Base-by-base conservation (phyloP, 2,888 invertebrate genomes). In the Eupithecia tripunctaria region DNA sequence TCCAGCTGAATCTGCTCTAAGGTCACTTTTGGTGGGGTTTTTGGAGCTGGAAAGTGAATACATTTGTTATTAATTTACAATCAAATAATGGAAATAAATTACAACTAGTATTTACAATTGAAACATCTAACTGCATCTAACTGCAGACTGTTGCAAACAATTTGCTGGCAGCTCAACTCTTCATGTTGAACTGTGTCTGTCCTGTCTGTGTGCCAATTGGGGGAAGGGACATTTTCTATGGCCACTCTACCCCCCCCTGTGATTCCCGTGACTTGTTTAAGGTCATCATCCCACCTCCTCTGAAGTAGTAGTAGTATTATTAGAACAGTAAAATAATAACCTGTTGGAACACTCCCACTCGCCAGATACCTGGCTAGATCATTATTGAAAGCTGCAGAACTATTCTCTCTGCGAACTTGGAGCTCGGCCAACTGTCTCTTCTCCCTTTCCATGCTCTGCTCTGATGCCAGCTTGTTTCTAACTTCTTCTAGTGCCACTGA, bases 1-100 rank as follows among this genome's bases (percentile, higher is more conserved):
- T 94, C 93, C 65, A 94, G 81, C 70, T 94, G 91, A 60, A 94
- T 90, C 82, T 94, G 94, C 71, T 94, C 94, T 67, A 94, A 78
- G 0, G 90, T 86, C 59, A 93, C 78, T 76, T 89, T 85, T 56
- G 89, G 88, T 65, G 85, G 72, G 36, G 84, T 14, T 12, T 85
- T 76, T n/a, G 85, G 79, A 51, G 77, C 92, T 92, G 88, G 10
- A 90, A 89, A 36, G 18, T 5, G 36, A 63, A 63, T 36, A 32
- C 14, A 32, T 51, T 51, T 51, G 47, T 47, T 47, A 47, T 7
- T 43, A 41, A 41, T 18, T 43, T n/a, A 8, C 43, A 43, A n/a
- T 43, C 2, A 43, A n/a, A 43, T 29, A 51, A 63, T 63, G n/a
- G n/a, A n/a, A n/a, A n/a, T n/a, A n/a, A n/a, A n/a, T n/a, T n/a